Evolutionary conservation across 2,113 vertebrate species (phyloP).

Genomic region (Geothlypis trichas): DNA sequence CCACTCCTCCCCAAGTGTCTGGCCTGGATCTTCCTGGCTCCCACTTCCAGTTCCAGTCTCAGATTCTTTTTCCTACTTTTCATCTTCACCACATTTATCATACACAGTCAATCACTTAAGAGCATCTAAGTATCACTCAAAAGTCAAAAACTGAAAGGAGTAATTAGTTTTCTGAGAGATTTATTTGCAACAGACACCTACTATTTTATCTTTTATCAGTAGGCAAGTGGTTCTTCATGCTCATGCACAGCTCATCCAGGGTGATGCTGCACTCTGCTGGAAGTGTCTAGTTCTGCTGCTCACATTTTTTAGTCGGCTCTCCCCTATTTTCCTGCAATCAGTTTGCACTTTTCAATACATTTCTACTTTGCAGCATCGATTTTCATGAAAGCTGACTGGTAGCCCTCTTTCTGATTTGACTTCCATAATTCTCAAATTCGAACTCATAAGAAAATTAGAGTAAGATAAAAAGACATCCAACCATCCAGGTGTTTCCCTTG

Average conservation of each 20-base stretch:
- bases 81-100: neutral
- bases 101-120: neutral
- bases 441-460: neutral
- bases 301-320: neutral
- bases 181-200: neutral
- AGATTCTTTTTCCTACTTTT: neutral
- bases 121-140: neutral
- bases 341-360: neutral
- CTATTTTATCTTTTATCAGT: neutral
- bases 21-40: neutral
- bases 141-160: neutral
- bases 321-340: neutral
- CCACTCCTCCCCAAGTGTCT: neutral
- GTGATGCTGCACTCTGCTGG: slow-evolving; percentile 66
- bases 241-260: neutral
- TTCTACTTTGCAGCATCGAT: neutral
- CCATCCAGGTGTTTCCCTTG: slow-evolving; percentile 31
- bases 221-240: fast-evolving
- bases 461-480: neutral
- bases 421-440: neutral
- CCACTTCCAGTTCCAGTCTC: neutral
- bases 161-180: neutral
- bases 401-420: neutral
- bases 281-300: neutral
- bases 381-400: neutral